Conservation (phyloP, 2,797 vertebrate genomes). For the Heteromormyrus szaboi region DNA sequence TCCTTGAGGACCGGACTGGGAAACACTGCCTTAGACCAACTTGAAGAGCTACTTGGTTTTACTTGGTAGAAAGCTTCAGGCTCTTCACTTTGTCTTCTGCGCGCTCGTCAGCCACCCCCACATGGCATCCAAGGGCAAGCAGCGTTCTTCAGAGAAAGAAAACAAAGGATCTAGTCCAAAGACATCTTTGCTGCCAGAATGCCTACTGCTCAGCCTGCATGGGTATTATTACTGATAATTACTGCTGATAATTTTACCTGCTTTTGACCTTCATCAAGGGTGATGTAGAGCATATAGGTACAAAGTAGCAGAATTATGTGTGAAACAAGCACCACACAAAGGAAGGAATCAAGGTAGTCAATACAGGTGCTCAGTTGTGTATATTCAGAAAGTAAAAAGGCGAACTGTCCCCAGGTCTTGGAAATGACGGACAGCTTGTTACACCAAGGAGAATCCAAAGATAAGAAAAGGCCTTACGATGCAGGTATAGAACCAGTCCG, state of each 20-base stretch:
- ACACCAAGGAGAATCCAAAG: not conserved
- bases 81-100: constrained; percentile 85
- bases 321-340: not conserved
- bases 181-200: not conserved
- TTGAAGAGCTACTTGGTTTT: constrained; percentile 47
- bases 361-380: not conserved
- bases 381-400: not conserved
- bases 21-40: not conserved
- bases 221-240: not conserved
- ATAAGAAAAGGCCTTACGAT: not conserved
- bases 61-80: constrained; percentile 83
- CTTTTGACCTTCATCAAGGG: not conserved
- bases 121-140: constrained; percentile 85
- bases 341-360: not conserved
- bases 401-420: not conserved
- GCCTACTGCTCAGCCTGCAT: not conserved
- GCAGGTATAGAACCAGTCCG: not conserved
- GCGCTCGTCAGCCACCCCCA: constrained; percentile 82
- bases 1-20: not conserved
- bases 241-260: not conserved
- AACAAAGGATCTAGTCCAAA: not conserved
- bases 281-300: not conserved
- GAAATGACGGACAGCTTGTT: not conserved
- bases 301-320: not conserved
- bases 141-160: constrained; percentile 68